Evolutionary conservation across 2,113 vertebrate genomes (phyloP).

Genomic region (Myocastor coypus): DNA sequence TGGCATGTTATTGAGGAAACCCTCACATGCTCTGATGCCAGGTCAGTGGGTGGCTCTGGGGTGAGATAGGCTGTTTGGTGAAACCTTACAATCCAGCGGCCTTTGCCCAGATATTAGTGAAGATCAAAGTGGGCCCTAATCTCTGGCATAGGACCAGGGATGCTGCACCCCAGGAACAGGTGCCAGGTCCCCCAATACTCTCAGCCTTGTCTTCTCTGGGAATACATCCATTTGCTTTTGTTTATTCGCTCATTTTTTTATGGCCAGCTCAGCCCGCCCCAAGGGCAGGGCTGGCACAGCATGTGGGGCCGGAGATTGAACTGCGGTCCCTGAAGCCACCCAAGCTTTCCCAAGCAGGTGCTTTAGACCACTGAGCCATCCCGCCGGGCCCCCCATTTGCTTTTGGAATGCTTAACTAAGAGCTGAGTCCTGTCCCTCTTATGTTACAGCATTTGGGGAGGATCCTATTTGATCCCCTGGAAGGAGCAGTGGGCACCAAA

Average conservation of each 20-base stretch:
- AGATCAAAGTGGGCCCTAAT: background rate
- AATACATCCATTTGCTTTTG: no score
- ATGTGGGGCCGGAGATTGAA: no score
- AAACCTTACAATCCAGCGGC: background rate
- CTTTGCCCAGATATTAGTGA: background rate
- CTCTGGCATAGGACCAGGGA: background rate
- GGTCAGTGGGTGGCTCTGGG: background rate
- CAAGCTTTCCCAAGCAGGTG: no score
- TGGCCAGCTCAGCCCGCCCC: no score
- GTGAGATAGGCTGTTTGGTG: background rate
- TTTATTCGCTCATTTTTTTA: no score
- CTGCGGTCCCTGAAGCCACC: no score
- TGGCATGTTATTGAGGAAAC: slow-evolving; percentile 24
- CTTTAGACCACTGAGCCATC: no score
- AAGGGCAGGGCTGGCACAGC: no score
- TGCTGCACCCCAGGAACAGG: background rate
- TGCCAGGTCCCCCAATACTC: background rate
- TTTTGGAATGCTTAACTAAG: background rate
- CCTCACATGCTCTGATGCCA: background rate
- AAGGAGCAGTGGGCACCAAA: background rate
- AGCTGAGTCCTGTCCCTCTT: background rate
- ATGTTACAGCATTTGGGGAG: background rate
- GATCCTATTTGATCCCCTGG: background rate
- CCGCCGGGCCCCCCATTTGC: no score
- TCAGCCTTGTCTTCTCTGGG: background rate